phyloP scores from a whole-genome alignment of 2,797 vertebrate species.

The Lithobates sylvaticus region DNA sequence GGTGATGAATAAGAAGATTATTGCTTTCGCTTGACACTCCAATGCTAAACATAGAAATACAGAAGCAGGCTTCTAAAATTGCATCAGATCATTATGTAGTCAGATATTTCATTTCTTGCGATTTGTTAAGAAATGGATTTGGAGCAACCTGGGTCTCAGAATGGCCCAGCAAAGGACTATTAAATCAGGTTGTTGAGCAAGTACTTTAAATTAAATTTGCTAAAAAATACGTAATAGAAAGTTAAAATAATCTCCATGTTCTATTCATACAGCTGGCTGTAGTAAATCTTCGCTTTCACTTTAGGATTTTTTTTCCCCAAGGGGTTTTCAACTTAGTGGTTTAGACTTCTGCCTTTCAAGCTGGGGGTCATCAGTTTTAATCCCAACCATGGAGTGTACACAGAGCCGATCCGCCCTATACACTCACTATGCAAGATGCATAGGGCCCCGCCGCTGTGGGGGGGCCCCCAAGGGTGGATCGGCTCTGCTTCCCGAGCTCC shows the following conservation, averaged over 20 bases:
- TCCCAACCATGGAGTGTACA: too few relatives aligned
- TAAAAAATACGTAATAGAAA: conserved; percentile 48
- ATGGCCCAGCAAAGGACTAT: conserved; percentile 29
- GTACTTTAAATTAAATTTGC: conserved; percentile 48
- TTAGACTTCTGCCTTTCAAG: too few relatives aligned
- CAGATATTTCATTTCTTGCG: conserved; percentile 23
- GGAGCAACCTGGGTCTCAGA: background rate
- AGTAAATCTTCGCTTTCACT: conserved; percentile 45
- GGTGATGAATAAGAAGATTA: conserved; percentile 31
- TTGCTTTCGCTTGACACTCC: background rate
- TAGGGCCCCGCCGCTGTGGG: too few relatives aligned
- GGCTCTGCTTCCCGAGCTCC: too few relatives aligned
- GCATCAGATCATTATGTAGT: background rate
- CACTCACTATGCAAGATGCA: too few relatives aligned
- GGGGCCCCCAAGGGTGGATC: too few relatives aligned
- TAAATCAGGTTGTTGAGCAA: conserved; percentile 22
- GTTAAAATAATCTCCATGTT: conserved; percentile 41
- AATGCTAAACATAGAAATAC: conserved; percentile 31
- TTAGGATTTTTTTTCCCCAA: background rate
- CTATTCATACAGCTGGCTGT: conserved; percentile 40
- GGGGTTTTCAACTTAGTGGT: conserved; percentile 10
- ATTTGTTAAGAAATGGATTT: conserved; percentile 26
- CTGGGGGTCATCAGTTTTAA: too few relatives aligned
- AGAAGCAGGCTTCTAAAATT: background rate
- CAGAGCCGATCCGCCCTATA: too few relatives aligned